A percentile compares a stretch with the other conserved stretches of the same genome.
Evolutionary conservation across 2,888 invertebrate genomes (phyloP).

Genomic region (Noctua comes): DNA sequence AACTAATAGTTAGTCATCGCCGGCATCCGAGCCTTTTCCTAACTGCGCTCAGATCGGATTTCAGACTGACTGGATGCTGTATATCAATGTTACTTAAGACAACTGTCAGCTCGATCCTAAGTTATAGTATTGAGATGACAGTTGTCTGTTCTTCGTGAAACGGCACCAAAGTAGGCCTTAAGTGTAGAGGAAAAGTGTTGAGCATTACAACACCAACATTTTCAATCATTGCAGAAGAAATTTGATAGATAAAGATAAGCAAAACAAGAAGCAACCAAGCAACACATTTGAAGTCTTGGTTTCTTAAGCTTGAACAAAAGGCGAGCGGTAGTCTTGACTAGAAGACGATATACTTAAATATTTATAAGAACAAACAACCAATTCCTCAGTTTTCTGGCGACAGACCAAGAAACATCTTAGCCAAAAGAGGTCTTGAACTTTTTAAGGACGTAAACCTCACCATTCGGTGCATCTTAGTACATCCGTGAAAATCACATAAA

Average conservation of each 20-base stretch:
- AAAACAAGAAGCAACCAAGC: neutral
- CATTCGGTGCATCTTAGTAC: neutral
- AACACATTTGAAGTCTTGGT: neutral
- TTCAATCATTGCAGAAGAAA: neutral
- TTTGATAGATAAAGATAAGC: neutral
- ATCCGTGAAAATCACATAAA: constrained; percentile 40
- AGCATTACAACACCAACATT: neutral
- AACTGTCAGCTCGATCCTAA: neutral
- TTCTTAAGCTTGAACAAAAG: neutral
- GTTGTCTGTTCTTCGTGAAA: too few relatives aligned
- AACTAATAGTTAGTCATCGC: constrained; percentile 59
- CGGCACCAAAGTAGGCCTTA: too few relatives aligned
- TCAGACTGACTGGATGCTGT: constrained; percentile 10
- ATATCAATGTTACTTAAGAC: constrained; percentile 8
- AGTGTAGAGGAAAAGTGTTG: neutral
- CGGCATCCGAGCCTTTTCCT: constrained; percentile 32
- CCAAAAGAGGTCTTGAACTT: constrained; percentile 24
- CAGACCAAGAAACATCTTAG: constrained; percentile 14
- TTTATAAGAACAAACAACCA: neutral
- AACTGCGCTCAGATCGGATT: constrained; percentile 17
- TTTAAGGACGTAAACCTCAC: constrained; percentile 14
- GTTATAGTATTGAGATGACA: too few relatives aligned
- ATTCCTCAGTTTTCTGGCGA: constrained; percentile 16
- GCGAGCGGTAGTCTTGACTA: neutral
- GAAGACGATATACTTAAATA: neutral